Evolutionary conservation across 2,113 vertebrate genomes (phyloP).

Genomic region (Mormyrus lacerda): DNA sequence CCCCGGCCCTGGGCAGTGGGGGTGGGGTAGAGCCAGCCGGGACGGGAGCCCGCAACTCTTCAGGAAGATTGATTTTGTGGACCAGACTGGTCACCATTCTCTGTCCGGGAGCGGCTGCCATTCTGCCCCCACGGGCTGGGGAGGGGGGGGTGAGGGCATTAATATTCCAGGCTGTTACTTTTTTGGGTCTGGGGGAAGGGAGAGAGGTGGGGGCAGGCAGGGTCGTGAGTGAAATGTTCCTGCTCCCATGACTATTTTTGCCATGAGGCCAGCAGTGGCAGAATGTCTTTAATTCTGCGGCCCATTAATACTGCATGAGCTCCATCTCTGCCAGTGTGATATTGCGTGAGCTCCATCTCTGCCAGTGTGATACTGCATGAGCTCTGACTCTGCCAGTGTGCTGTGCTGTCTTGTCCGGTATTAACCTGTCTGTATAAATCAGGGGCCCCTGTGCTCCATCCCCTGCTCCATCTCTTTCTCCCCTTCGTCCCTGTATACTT

Average conservation of each 20-base stretch:
- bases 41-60: slow-evolving; percentile 23
- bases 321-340: slow-evolving; percentile 55
- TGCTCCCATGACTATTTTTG: slow-evolving; percentile 51
- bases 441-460: slow-evolving; percentile 40
- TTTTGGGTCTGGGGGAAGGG: background rate
- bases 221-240: slow-evolving; percentile 35
- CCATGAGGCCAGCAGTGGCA: slow-evolving; percentile 41
- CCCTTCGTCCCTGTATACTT: background rate
- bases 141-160: background rate
- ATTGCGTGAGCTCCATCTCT: no score
- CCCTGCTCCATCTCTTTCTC: background rate
- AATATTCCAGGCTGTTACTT: background rate
- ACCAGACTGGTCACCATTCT: background rate
- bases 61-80: slow-evolving; percentile 28
- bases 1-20: background rate
- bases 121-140: background rate
- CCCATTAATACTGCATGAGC: slow-evolving; percentile 69
- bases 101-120: background rate
- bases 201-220: background rate
- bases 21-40: slow-evolving; percentile 7
- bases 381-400: no score
- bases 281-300: slow-evolving; percentile 55
- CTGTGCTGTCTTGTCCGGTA: slow-evolving; percentile 55
- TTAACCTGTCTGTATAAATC: slow-evolving; percentile 73
- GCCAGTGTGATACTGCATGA: background rate